Base-by-base conservation (phyloP, 2,113 vertebrate species). In the Phaetusa simplex region DNA sequence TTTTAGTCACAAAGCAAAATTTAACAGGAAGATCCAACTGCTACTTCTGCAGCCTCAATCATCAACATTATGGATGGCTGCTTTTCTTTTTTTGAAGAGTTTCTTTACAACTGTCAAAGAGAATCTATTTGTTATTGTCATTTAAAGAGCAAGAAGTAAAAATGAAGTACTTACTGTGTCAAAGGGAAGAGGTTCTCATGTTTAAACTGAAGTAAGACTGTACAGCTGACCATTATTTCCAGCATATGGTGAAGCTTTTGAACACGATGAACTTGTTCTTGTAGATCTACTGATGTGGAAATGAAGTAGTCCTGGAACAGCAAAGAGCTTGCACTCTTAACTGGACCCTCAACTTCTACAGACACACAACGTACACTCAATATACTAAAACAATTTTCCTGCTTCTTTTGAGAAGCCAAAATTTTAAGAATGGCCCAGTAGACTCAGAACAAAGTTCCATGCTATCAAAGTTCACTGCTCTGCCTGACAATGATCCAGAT, bases 241-340 rank as follows among this genome's bases (percentile, higher is more conserved):
- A 99, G 98, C 97, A 99, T 98, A 30, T 99, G 99, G 98, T 99
- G 99, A 85, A 99, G 98, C 97, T 99, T 99, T 52, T 98, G 98
- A 67, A 99, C 95, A 94, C 98, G 98, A 82, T 98, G 92, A 42
- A 99, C 98, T 96, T 99, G 99, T 64, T 99, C 99, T 88, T 99
- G 99, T 24, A 98, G 93, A 83, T 99, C 98, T 49, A 98, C 98
- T 13, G 99, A 98, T 0, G 98, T 97, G 96, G 98, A 99, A 95
- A 99, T 96, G 96, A 99, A 99, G 89, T 99, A 99, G 90, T 98
- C 98, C 99, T 99, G 86, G 14, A 95, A 97, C 1, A 82, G 70
- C 27, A 96, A 90, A 95, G 10, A 85, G 58, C 11, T 79, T 24
- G 72, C 26, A 38, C 45, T 90, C 49, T 70, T 36, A 95, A 64